phyloP scores from a whole-genome alignment of 2,888 invertebrate genomes.

The Imbricaverruca yamaguchii region DNA sequence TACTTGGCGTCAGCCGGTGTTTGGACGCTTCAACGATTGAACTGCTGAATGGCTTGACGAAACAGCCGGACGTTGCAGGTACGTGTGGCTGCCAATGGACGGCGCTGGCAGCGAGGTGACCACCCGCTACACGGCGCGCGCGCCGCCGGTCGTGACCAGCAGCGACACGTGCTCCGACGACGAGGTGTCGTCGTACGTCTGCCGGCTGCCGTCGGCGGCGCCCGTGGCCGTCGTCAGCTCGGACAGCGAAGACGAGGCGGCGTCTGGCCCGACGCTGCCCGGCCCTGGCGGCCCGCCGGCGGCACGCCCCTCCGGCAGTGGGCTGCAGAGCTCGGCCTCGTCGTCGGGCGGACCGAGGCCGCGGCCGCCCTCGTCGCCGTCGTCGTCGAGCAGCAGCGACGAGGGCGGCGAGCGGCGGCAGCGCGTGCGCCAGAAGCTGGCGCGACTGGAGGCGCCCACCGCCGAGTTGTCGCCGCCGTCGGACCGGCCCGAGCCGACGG shows the following conservation, averaged over 20 bases:
- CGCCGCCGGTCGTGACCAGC: background rate
- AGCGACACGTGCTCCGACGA: too few relatives aligned
- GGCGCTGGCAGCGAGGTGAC: background rate
- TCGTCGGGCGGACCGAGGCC: constrained; percentile 9
- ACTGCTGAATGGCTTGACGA: too few relatives aligned
- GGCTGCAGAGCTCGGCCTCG: background rate
- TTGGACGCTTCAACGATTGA: too few relatives aligned
- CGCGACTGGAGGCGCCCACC: background rate
- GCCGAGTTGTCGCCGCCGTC: background rate
- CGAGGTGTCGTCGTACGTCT: too few relatives aligned
- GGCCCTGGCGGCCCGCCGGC: background rate
- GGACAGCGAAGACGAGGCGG: background rate
- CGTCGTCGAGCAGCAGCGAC: background rate
- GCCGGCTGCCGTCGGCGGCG: background rate
- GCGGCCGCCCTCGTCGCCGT: background rate
- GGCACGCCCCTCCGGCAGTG: background rate
- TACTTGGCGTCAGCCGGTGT: too few relatives aligned
- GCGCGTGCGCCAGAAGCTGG: constrained; percentile 1
- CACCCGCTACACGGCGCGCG: background rate
- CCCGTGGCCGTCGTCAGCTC: background rate
- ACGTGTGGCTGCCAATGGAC: constrained; percentile 1
- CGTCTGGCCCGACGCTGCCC: background rate
- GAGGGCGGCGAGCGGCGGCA: background rate
- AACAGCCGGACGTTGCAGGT: background rate
- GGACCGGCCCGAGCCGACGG: background rate